Evolutionary conservation across 2,888 invertebrate genomes (phyloP).

Genomic region (Antitype chi): DNA sequence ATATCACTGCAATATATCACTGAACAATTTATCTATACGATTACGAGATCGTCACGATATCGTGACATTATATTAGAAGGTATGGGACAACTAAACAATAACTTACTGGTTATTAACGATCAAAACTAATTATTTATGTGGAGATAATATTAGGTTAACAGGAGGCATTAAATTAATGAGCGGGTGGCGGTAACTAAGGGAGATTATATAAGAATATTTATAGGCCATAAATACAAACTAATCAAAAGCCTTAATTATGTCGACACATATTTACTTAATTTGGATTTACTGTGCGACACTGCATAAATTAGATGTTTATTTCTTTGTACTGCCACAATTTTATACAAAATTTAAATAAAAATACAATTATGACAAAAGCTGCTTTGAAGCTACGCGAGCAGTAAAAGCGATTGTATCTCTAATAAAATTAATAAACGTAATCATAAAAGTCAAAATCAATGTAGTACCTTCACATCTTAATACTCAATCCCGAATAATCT

Average conservation of each 20-base stretch:
- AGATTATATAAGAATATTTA: slow-evolving; percentile 35
- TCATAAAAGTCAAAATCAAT: slow-evolving; percentile 55
- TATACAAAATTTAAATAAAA: slow-evolving; percentile 6
- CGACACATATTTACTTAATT: slow-evolving; percentile 24
- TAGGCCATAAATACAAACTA: slow-evolving; percentile 31
- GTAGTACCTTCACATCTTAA: slow-evolving; percentile 45
- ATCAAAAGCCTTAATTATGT: slow-evolving; percentile 12
- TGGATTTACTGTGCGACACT: neutral
- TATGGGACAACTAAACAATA: slow-evolving; percentile 46
- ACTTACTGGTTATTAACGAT: slow-evolving; percentile 40
- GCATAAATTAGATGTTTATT: neutral
- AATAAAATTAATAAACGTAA: slow-evolving; percentile 45
- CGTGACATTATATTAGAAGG: slow-evolving; percentile 58
- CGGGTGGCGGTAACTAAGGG: slow-evolving; percentile 37
- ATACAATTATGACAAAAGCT: slow-evolving; percentile 12
- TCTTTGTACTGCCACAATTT: slow-evolving; percentile 8
- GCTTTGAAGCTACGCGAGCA: neutral
- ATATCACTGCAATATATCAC: slow-evolving; percentile 55
- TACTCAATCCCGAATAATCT: slow-evolving; percentile 45
- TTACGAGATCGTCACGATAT: slow-evolving; percentile 63
- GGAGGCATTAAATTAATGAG: slow-evolving; percentile 49
- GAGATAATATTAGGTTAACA: slow-evolving; percentile 42
- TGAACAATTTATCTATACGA: slow-evolving; percentile 57
- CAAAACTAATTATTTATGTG: slow-evolving; percentile 57
- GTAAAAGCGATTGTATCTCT: slow-evolving; percentile 33